Evolutionary conservation across 2,888 invertebrate species (phyloP), one percentile per base, ranked within the genome.

Genomic region (Nomada hirtipes): DNA sequence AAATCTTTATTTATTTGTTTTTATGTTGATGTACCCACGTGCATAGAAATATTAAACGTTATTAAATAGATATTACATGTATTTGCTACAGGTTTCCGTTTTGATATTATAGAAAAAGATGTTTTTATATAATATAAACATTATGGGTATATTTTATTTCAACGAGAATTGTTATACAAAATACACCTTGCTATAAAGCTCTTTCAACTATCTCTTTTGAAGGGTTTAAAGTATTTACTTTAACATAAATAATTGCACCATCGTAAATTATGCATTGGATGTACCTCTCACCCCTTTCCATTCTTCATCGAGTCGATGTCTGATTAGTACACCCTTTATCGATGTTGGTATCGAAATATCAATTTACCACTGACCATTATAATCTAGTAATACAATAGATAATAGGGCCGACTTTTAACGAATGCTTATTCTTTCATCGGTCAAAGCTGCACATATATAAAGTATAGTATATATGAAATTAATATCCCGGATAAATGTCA

Each of bases 281-380:
- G 36, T 20, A 10, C 15, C 50, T 20, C 29, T 18, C 11, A 1
- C 23, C 44, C 23, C 50, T 29, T 52, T 20, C 44, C 26, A 20
- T 18, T 29, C 18, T 20, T 23, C 18, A 20, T 50, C 10, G 13
- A 13, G 15, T 20, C 29, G n/a, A 63, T 53, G 23, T 47, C 47
- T 47, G 2, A 50, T 73, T 67, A 67, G 57, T 23, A 47, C 29
- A n/a, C 29, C 47, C 47, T 57, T 50, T 57, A 44, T 47, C 47
- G 47, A 57, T 55, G 20, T 55, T 7, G 65, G 44, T 47, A 50
- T 15, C 57, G 47, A 73, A 73, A 67, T 73, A 47, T 23, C 67
- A 73, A 67, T 73, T 67, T 47, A 60, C n/a, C 13, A 4, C 47
- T 20, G 18, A 57, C 20, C 65, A 59, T 63, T 67, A 73, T 57